phyloP scores from a whole-genome alignment of 2,888 invertebrate species.

The Polydrusus tereticollis region DNA sequence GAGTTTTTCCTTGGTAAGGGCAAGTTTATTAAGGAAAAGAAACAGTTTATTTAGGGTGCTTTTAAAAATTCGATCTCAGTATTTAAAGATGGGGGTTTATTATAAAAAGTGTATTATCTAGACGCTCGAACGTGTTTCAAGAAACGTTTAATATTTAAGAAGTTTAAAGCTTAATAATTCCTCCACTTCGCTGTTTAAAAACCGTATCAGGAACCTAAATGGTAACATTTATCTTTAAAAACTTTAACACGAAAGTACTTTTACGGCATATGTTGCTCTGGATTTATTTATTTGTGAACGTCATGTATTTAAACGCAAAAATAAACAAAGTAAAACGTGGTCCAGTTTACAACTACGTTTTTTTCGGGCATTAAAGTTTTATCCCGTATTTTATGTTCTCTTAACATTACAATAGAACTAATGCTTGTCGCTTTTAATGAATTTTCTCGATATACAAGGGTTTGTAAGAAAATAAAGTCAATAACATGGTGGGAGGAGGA shows the following conservation, averaged over 20 bases:
- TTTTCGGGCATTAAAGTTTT: slow-evolving; percentile 25
- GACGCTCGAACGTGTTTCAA: too few relatives aligned
- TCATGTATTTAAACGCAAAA: slow-evolving; percentile 28
- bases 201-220: slow-evolving; percentile 11
- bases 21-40: too few relatives aligned
- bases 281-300: slow-evolving; percentile 32
- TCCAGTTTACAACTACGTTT: slow-evolving; percentile 24
- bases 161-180: slow-evolving; percentile 7
- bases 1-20: too few relatives aligned
- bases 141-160: not conserved
- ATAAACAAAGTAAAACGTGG: slow-evolving; percentile 28
- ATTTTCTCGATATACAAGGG: not conserved
- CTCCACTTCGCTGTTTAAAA: slow-evolving; percentile 1
- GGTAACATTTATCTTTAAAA: slow-evolving; percentile 22
- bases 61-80: too few relatives aligned
- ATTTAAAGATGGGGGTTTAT: too few relatives aligned
- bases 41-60: too few relatives aligned
- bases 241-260: slow-evolving; percentile 33
- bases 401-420: slow-evolving; percentile 27
- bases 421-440: slow-evolving; percentile 18
- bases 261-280: slow-evolving; percentile 24
- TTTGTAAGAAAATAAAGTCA: not conserved
- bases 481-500: too few relatives aligned
- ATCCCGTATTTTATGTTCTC: slow-evolving; percentile 24
- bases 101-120: too few relatives aligned